Percentiles rank a stretch among this genome's conserved stretches.
These are phyloP conservation scores for Pangasius larnaudii DNA, from an alignment of 2,797 vertebrate genomes.

Conservation along the genomic window DNA sequence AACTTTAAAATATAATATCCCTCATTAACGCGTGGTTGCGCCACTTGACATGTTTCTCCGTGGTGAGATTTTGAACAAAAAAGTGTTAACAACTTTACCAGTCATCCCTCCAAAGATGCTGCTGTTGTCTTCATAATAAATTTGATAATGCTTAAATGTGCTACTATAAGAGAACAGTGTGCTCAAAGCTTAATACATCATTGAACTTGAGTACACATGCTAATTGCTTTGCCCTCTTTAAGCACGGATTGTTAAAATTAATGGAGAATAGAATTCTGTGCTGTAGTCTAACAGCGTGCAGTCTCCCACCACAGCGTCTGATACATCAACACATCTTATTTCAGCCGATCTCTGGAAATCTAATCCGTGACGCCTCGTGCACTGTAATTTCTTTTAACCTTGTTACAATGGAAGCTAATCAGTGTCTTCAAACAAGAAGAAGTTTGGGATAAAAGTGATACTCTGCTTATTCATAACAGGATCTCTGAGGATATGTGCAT, in stretches of 20 bases:
- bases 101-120: background rate
- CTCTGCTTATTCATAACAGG: background rate
- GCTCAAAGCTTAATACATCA: conserved; percentile 26
- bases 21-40: no score
- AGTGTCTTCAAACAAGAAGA: background rate
- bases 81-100: background rate
- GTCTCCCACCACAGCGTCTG: background rate
- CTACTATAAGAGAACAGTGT: conserved; percentile 10
- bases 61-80: background rate
- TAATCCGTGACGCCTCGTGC: background rate
- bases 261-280: conserved; percentile 41
- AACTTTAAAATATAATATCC: background rate
- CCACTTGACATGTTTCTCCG: background rate
- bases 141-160: conserved; percentile 16
- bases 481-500: background rate
- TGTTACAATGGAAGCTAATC: background rate
- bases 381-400: background rate
- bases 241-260: conserved; percentile 53
- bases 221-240: conserved; percentile 51
- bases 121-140: background rate
- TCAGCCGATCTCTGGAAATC: background rate
- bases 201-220: conserved; percentile 34
- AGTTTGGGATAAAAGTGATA: background rate
- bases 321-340: background rate
- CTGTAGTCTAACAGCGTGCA: background rate